Evolutionary conservation across 64 coral and sea anemone genomes (phyloP).

Genomic region (Dendrophyllia cribrosa): DNA sequence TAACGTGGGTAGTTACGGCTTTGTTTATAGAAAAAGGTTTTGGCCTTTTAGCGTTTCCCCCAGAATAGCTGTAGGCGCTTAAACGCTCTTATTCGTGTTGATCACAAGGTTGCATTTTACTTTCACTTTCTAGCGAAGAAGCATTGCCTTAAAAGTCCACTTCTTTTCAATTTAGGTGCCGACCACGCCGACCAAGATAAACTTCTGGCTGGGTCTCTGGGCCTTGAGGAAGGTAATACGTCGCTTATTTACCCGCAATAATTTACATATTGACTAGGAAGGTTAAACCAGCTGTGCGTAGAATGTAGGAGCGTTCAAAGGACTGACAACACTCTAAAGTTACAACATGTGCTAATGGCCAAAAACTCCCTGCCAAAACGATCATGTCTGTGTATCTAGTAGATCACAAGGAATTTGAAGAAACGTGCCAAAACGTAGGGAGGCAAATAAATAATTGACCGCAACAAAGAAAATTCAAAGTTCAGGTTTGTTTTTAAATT

Average conservation of each 20-base stretch:
- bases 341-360: too few relatives aligned
- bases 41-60: background rate
- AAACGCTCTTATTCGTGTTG: background rate
- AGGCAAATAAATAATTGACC: background rate
- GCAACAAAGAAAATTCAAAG: background rate
- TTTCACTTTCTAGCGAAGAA: conserved; percentile 37
- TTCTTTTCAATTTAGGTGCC: conserved; percentile 4
- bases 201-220: conserved; percentile 12
- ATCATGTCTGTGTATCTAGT: too few relatives aligned
- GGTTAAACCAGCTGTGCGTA: background rate
- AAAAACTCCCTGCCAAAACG: too few relatives aligned
- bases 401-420: background rate
- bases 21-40: background rate
- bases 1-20: background rate
- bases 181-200: conserved; percentile 41
- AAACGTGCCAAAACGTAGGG: background rate
- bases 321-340: background rate
- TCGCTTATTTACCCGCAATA: background rate
- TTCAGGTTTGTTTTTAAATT: background rate
- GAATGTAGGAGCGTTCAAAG: background rate
- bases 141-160: background rate
- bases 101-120: background rate
- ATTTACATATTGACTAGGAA: conserved; percentile 25
- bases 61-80: background rate
- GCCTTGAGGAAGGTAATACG: conserved; percentile 42